Base-by-base conservation (phyloP, 2,797 vertebrate species). In the Danio aesculapii region DNA sequence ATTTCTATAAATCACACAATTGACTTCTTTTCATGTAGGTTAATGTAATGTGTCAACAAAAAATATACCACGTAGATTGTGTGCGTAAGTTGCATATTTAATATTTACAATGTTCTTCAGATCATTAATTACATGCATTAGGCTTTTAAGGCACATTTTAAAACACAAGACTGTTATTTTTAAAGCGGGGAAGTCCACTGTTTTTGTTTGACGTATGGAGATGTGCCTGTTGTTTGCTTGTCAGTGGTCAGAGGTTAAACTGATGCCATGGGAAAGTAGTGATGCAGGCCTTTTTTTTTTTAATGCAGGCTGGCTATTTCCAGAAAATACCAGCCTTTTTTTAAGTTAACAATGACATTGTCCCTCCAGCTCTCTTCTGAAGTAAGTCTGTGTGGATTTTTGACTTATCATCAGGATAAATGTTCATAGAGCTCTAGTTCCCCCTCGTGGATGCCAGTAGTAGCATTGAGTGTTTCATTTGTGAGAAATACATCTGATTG, bases 251-350 rank as follows among this genome's bases (percentile, higher is more conserved):
- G 62, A 89, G 93, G 93, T 94, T 92, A 93, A 76, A 12, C 46
- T 82, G 78, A 87, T 92, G 90, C 91, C 92, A 92, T 94, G 93
- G 92, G 92, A 94, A 93, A 87, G 89, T 84, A 79, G 86, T 81
- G 84, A 89, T 84, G 61, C 87, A 79, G 39, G 1, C 19, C 8
- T 50, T 50, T 58, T 81, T 58, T 81, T 75, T 30, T 87, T 91
- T 88, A 83, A 84, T 85, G 88, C 81, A 79, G 52, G 77, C 86
- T 84, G 85, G 90, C 88, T 93, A 93, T 95, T 95, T 94, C 87
- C 87, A 92, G 92, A 89, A 12, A 30, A 83, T 70, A 83, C 74
- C 6, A 84, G 84, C 87, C 85, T 87, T 84, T 85, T 78, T 84
- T 81, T 69, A 74, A 92, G 87, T 88, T 91, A 92, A 87, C 88